Evolutionary conservation across 2,797 vertebrate genomes (phyloP), one percentile per base, ranked within the genome.

Genomic region (Eulemur rubriventer): DNA sequence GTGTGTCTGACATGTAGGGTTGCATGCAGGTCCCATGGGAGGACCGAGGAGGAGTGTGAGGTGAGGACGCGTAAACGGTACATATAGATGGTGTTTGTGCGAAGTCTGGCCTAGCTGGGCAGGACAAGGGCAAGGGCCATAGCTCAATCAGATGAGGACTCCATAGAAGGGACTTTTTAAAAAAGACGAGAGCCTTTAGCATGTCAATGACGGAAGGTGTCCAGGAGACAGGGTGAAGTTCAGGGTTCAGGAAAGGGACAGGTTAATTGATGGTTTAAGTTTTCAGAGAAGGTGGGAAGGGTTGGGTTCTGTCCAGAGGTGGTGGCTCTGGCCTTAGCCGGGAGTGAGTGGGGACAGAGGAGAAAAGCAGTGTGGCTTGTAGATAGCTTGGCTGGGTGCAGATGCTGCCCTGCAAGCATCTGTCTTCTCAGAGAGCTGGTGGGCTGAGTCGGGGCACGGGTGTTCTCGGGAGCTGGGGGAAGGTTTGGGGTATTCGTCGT

Each of bases 21-120:
- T 9, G 0, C 7, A 2, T 30, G 1, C 5, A 2, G 65, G 9
- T 61, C 73, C 30, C n/a, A 1, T 22, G 78, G 33, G 72, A 20
- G 1, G 18, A 13, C 6, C 0, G 4, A 33, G 79, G 41, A 33
- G 24, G 38, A 33, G 43, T 4, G 3, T 11, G 67, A 13, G 6
- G 46, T 14, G 33, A 43, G 46, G 79, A 30, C 17, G 0, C 6
- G 20, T 28, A 18, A 72, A 35, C n/a, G 16, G 41, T 46, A 4
- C 38, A 50, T n/a, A 4, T 0, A 46, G 69, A 76, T 38, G 6
- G 7, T 50, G 30, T 26, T 26, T 33, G 18, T 52, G 90, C 67
- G 73, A 33, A 38, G 61, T 48, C 69, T 14, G 43, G 55, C 41
- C n/a, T 18, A 11, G 46, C 4, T 13, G 0, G 1, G 8, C 4